phyloP scores from a whole-genome alignment of 2,888 invertebrate genomes.

The Ryuthela nishihirai region DNA sequence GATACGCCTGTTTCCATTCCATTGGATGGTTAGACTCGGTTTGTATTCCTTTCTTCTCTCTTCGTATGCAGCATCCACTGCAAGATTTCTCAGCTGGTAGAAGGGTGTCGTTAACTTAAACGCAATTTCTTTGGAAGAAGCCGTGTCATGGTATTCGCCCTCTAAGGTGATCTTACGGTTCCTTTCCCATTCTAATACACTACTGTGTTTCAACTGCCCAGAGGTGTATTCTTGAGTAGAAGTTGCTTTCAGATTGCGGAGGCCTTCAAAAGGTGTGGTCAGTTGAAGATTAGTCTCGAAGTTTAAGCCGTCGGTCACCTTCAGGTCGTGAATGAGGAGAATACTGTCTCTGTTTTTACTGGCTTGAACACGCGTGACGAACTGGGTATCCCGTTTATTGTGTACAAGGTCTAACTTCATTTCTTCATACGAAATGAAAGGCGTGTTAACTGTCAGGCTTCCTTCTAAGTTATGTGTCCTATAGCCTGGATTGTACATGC shows the following conservation, averaged over 20 bases:
- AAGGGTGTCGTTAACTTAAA: conserved; percentile 27
- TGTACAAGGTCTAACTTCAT: conserved; percentile 16
- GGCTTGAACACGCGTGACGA: conserved; percentile 10
- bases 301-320: conserved; percentile 7
- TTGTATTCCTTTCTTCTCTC: conserved; percentile 13
- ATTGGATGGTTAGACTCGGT: conserved; percentile 3
- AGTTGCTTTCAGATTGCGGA: conserved; percentile 10
- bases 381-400: conserved; percentile 12
- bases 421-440: conserved; percentile 23
- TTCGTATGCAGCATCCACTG: conserved; percentile 20
- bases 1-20: conserved; percentile 21
- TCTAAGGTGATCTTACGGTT: conserved; percentile 14
- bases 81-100: conserved; percentile 9
- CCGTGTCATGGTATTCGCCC: conserved; percentile 12
- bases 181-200: conserved; percentile 14
- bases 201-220: conserved; percentile 13
- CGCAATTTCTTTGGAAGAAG: conserved; percentile 7
- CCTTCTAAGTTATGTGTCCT: conserved; percentile 13
- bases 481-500: conserved; percentile 5
- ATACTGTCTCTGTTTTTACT: conserved; percentile 15
- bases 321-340: conserved; percentile 13
- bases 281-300: conserved; percentile 19
- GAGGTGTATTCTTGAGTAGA: conserved; percentile 10
- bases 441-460: conserved; percentile 12
- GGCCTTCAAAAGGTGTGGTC: neutral